Evolutionary conservation across 2,888 invertebrate genomes (phyloP), one percentile per base, ranked within the genome.

Genomic region (Pterostichus niger): DNA sequence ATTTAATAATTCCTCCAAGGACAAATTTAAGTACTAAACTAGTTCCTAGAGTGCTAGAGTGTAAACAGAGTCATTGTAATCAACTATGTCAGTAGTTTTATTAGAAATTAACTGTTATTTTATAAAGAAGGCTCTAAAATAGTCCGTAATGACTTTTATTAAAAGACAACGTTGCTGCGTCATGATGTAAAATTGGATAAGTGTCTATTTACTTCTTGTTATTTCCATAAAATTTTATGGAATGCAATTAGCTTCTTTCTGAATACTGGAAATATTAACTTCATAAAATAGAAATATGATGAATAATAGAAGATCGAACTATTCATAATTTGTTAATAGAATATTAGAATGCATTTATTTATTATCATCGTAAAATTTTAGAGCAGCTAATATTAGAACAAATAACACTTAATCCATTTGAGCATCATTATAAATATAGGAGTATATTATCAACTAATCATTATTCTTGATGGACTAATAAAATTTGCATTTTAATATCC

Each of bases 71-170:
- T 64, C 64, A 64, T 15, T 44, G 68, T 71, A 44, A 17, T 44
- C 68, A 71, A 44, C 68, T 71, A 24, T 71, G 44, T 24, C 44
- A 71, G 68, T 71, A 44, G 68, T 71, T 71, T 71, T 71, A 71
- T 71, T 71, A 44, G 46, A 71, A 71, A 71, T 71, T 71, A 71
- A 71, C 68, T 71, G 68, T 71, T 64, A 64, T 64, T 71, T 40
- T 71, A 44, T 71, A 15, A 44, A 71, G 68, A 71, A 71, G 64
- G 35, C 10, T 64, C 40, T 35, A 40, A 64, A 64, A 31, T 61
- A 61, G 33, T 33, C 40, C 15, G 46, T 71, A 71, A 71, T 44
- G 40, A 71, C 44, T 71, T 44, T 40, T 64, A 64, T 64, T 33
- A 64, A 64, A n/a, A 64, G 64, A 64, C 61, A 13, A 44, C 68